Conservation (phyloP, 2,797 vertebrate species). For the Neopelma chrysocephalum region DNA sequence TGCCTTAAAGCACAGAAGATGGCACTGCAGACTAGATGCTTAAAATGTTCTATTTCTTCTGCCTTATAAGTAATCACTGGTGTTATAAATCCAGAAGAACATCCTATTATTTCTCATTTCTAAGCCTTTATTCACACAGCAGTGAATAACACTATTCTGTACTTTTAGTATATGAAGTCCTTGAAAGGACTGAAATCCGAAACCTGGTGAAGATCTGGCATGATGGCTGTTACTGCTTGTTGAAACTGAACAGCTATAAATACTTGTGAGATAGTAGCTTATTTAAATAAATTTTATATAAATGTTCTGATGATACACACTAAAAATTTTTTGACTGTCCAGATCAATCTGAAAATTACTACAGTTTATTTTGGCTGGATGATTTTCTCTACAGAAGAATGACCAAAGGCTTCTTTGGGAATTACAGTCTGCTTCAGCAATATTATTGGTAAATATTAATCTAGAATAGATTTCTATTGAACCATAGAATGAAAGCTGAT, state of each 20-base stretch:
- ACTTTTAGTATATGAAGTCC: neutral
- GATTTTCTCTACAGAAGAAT: neutral
- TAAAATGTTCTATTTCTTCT: neutral
- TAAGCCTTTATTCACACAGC: neutral
- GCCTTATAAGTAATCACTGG: neutral
- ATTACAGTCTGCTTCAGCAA: neutral
- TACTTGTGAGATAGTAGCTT: neutral
- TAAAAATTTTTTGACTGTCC: neutral
- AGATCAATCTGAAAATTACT: neutral
- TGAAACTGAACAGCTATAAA: neutral
- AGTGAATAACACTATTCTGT: neutral
- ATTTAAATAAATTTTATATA: conserved; percentile 10
- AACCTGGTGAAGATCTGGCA: neutral
- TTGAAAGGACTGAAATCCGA: neutral
- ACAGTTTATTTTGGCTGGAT: neutral
- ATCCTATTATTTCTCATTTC: conserved; percentile 22
- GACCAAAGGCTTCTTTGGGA: neutral
- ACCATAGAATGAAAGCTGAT: neutral
- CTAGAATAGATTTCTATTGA: neutral
- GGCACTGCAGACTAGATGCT: conserved; percentile 62
- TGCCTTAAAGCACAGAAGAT: conserved; percentile 60
- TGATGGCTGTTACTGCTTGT: neutral
- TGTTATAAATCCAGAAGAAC: neutral
- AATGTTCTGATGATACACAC: neutral
- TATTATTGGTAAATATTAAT: conserved; percentile 12